phyloP scores from a whole-genome alignment of 1,140 invertebrate species.

The Hycleus cichorii region DNA sequence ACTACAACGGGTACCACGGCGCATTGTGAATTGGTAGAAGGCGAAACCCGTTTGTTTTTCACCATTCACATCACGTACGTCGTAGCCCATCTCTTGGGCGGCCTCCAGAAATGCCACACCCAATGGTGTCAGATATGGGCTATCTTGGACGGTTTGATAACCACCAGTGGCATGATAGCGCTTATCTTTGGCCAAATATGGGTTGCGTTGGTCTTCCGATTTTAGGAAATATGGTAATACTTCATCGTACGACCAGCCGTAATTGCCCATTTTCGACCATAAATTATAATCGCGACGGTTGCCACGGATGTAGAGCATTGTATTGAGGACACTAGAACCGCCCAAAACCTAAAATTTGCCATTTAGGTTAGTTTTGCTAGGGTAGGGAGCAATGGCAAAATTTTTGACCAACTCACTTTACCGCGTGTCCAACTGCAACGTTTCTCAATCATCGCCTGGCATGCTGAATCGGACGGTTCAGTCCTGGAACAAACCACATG shows the following conservation, averaged over 20 bases:
- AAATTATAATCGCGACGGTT: slow-evolving; percentile 84
- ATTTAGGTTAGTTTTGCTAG: too few relatives aligned
- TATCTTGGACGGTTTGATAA: slow-evolving; percentile 71
- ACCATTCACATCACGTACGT: slow-evolving; percentile 69
- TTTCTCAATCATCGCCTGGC: slow-evolving; percentile 73
- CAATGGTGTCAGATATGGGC: slow-evolving; percentile 71
- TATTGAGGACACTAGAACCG: slow-evolving; percentile 79
- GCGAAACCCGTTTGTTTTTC: slow-evolving; percentile 74
- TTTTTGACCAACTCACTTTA: slow-evolving; percentile 44
- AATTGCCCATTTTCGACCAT: slow-evolving; percentile 82
- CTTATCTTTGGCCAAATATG: slow-evolving; percentile 64
- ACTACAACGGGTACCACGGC: slow-evolving; percentile 67
- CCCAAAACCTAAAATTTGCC: slow-evolving; percentile 50
- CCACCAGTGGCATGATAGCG: slow-evolving; percentile 70
- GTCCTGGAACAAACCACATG: slow-evolving; percentile 50
- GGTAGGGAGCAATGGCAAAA: too few relatives aligned
- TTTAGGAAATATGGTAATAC: slow-evolving; percentile 84
- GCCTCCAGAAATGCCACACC: slow-evolving; percentile 79
- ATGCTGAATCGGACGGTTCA: slow-evolving; percentile 75
- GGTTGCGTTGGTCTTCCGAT: slow-evolving; percentile 75
- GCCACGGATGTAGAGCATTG: slow-evolving; percentile 88
- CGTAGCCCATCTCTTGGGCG: slow-evolving; percentile 84
- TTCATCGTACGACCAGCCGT: slow-evolving; percentile 83
- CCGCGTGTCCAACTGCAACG: slow-evolving; percentile 79
- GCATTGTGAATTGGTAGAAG: slow-evolving; percentile 75